These are phyloP conservation scores for Lathamus discolor DNA, from an alignment of 2,113 vertebrate genomes.

Conservation along the genomic window DNA sequence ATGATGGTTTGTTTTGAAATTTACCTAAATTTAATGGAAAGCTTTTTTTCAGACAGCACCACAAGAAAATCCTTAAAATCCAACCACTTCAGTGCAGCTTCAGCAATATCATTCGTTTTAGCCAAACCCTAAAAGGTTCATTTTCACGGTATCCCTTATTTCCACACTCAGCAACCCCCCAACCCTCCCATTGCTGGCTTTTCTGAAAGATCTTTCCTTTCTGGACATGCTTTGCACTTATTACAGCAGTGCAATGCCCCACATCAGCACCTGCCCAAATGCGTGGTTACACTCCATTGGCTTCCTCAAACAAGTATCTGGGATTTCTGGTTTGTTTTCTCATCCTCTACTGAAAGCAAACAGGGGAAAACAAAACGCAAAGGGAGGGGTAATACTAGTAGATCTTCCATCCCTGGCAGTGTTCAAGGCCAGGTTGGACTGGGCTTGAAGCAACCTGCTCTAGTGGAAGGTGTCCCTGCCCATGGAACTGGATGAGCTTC, in stretches of 20 bases:
- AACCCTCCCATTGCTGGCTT: not conserved
- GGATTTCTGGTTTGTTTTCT: not conserved
- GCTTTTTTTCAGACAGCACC: not conserved
- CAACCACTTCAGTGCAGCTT: not conserved
- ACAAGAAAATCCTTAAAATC: not conserved
- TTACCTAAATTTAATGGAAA: not conserved
- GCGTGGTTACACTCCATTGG: not conserved
- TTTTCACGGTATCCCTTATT: not conserved
- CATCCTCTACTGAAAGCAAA: not conserved
- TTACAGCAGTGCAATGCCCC: not conserved
- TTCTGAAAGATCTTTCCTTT: not conserved
- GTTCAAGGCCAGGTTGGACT: not conserved
- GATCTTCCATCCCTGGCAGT: not conserved
- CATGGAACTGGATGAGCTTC: not conserved
- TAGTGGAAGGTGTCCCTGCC: not conserved
- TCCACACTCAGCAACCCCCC: not conserved
- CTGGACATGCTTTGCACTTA: not conserved
- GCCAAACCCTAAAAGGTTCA: not conserved
- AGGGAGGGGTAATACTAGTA: not conserved
- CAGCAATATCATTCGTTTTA: not conserved
- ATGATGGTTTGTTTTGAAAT: not conserved
- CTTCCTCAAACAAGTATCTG: slow-evolving; percentile 1
- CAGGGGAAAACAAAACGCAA: not conserved
- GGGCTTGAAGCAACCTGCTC: not conserved
- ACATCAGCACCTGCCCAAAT: not conserved